Conservation (phyloP, 1,140 invertebrate species). For the Monochamus saltuarius region DNA sequence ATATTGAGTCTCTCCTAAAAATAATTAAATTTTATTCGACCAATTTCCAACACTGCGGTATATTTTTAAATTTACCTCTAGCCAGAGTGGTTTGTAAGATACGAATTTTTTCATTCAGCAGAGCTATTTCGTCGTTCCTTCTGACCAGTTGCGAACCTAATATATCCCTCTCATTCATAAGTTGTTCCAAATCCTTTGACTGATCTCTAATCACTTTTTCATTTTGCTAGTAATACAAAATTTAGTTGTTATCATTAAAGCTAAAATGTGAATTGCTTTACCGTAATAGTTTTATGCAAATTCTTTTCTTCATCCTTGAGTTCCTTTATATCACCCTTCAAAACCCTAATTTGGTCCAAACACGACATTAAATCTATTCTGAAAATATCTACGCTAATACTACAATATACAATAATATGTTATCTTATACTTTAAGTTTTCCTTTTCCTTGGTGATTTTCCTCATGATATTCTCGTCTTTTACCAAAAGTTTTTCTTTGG, state of each 20-base stretch:
- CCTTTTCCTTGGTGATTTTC: constrained; percentile 70
- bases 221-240: constrained; percentile 54
- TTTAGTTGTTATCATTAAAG: neutral
- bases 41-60: neutral
- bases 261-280: neutral
- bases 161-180: constrained; percentile 62
- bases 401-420: neutral
- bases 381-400: constrained; percentile 17
- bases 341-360: constrained; percentile 34
- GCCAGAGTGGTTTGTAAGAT: constrained; percentile 62
- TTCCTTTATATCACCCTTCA: constrained; percentile 42
- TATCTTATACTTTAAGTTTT: constrained; percentile 55
- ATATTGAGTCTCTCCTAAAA: constrained; percentile 61
- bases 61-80: constrained; percentile 50
- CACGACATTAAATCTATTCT: constrained; percentile 45
- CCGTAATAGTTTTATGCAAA: constrained; percentile 41
- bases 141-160: constrained; percentile 66
- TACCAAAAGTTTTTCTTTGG: constrained; percentile 63
- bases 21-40: neutral
- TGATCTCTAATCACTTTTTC: constrained; percentile 59
- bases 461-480: constrained; percentile 65
- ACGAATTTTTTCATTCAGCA: constrained; percentile 66
- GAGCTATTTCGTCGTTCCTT: constrained; percentile 65
- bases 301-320: constrained; percentile 42
- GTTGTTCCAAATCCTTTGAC: constrained; percentile 59